Evolutionary conservation across 2,113 vertebrate genomes (phyloP).

Genomic region (Bos javanicus): DNA sequence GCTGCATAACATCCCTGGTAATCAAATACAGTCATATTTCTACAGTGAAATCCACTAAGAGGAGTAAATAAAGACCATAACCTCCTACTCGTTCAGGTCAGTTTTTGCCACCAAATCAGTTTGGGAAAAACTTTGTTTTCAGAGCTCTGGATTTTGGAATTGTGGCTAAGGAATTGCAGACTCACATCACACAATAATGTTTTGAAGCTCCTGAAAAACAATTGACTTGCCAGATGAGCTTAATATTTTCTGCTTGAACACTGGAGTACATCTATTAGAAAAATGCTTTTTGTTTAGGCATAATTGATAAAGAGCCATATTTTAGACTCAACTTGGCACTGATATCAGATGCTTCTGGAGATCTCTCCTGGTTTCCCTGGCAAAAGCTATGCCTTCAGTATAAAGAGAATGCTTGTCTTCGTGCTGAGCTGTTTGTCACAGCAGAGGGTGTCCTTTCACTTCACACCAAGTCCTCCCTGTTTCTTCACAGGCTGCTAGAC

Average conservation of each 20-base stretch:
- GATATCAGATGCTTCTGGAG: background rate
- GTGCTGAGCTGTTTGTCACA: background rate
- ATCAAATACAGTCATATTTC: background rate
- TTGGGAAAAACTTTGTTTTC: background rate
- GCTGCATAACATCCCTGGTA: background rate
- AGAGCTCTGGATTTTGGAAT: background rate
- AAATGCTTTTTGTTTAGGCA: background rate
- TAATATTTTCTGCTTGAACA: background rate
- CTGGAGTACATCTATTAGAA: background rate
- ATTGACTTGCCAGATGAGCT: background rate
- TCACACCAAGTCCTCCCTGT: background rate
- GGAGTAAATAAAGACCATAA: background rate
- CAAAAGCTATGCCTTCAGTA: background rate
- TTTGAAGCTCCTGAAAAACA: background rate
- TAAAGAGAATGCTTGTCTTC: background rate
- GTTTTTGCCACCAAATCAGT: background rate
- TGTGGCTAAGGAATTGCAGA: background rate
- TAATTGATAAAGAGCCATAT: background rate
- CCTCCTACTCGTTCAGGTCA: background rate
- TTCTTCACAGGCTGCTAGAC: background rate
- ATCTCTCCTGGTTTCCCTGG: background rate
- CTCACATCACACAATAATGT: no score
- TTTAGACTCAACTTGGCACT: background rate
- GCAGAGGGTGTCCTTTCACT: background rate
- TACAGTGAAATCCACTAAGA: background rate